These are phyloP conservation scores for Oscheius sp. DNA, from an alignment of 2,888 invertebrate genomes.

Conservation along the genomic window DNA sequence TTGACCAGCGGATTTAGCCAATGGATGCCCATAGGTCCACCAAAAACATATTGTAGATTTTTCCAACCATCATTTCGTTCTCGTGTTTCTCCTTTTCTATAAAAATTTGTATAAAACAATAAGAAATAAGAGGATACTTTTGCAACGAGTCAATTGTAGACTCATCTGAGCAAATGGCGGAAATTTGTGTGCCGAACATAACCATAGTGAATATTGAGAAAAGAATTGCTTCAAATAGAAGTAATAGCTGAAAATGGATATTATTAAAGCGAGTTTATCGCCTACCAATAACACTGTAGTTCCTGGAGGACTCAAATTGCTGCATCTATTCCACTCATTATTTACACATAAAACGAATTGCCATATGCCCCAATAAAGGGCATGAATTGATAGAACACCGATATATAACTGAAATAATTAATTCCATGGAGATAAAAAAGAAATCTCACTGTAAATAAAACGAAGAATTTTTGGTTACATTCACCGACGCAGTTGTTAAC, in stretches of 20 bases:
- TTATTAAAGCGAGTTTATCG: too few relatives aligned
- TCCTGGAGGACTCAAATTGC: constrained; percentile 91
- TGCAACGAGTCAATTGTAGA: constrained; percentile 79
- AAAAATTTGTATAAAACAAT: background rate
- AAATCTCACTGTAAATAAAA: constrained; percentile 88
- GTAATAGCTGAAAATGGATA: constrained; percentile 78
- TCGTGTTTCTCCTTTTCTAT: constrained; percentile 38
- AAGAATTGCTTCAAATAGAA: constrained; percentile 91
- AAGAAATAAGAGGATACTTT: constrained; percentile 34
- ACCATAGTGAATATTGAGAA: constrained; percentile 97
- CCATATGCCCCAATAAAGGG: constrained; percentile 88
- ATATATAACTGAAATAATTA: constrained; percentile 88
- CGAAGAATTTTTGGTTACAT: constrained; percentile 99
- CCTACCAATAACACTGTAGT: constrained; percentile 86
- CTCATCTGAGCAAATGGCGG: constrained; percentile 98
- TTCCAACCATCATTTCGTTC: constrained; percentile 52
- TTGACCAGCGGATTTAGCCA: constrained; percentile 95
- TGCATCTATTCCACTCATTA: constrained; percentile 80
- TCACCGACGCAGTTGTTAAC: constrained; percentile 99
- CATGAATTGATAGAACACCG: constrained; percentile 93
- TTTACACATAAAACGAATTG: constrained; percentile 93
- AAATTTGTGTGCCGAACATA: constrained; percentile 92
- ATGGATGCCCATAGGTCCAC: constrained; percentile 86
- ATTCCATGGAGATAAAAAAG: background rate
- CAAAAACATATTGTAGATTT: constrained; percentile 84